Evolutionary conservation across 2,113 vertebrate species (phyloP).

Genomic region (Patagioenas fasciata): DNA sequence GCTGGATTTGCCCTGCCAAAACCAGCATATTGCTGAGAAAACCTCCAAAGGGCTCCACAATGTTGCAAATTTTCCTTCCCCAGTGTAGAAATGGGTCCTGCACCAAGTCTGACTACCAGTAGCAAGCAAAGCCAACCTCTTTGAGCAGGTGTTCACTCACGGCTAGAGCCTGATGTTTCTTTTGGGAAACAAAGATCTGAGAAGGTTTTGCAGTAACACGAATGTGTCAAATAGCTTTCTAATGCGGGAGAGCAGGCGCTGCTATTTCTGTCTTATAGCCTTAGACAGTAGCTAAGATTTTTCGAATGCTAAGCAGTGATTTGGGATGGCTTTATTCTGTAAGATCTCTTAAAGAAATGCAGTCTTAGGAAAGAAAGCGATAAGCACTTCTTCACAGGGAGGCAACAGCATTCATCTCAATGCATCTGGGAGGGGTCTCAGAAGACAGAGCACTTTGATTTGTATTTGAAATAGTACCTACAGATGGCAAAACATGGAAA

Average conservation of each 20-base stretch:
- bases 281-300: neutral
- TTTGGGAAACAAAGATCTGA: slow-evolving; percentile 5
- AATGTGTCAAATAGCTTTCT: neutral
- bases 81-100: neutral
- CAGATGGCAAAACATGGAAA: neutral
- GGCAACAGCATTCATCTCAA: neutral
- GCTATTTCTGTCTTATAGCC: neutral
- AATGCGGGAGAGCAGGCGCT: rapidly evolving
- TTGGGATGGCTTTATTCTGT: neutral
- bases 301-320: neutral
- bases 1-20: neutral
- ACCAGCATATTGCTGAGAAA: neutral
- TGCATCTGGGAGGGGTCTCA: neutral
- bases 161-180: neutral
- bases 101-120: neutral
- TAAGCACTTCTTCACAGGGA: neutral
- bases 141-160: neutral
- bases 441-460: neutral
- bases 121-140: neutral
- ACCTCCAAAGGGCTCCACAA: neutral
- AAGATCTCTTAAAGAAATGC: neutral
- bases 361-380: neutral
- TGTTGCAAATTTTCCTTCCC: neutral
- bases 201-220: neutral
- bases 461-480: neutral